phyloP scores from a whole-genome alignment of 2,113 vertebrate species.

The Polypterus senegalus region DNA sequence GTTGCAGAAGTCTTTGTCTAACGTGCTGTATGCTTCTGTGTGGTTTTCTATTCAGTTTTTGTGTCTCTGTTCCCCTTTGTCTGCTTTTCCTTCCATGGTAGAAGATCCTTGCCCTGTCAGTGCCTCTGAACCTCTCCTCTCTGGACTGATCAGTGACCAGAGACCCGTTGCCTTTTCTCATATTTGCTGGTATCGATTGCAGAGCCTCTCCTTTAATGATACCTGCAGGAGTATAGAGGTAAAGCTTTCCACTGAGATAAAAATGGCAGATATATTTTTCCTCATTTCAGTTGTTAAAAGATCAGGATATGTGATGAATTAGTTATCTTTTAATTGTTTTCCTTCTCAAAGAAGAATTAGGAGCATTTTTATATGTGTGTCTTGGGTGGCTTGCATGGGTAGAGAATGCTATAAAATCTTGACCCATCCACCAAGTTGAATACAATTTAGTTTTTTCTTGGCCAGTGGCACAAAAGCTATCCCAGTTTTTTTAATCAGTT shows the following conservation, averaged over 20 bases:
- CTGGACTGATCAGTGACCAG: slow-evolving; percentile 61
- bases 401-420: no score
- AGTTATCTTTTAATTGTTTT: no score
- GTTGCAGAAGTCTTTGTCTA: slow-evolving; percentile 8
- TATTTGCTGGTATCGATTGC: slow-evolving; percentile 70
- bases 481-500: no score
- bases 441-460: no score
- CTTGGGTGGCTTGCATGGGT: no score
- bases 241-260: slow-evolving; percentile 37
- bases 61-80: slow-evolving; percentile 23
- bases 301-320: no score
- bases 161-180: slow-evolving; percentile 62
- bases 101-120: slow-evolving; percentile 66
- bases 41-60: slow-evolving; percentile 33
- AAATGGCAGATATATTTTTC: no score
- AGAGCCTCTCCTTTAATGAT: slow-evolving; percentile 74
- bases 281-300: no score
- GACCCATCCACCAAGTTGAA: no score
- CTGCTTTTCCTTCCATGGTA: slow-evolving; percentile 44
- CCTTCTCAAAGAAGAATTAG: no score
- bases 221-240: slow-evolving; percentile 70
- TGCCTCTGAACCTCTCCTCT: slow-evolving; percentile 53
- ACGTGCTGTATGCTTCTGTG: slow-evolving; percentile 10
- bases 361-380: no score
- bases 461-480: no score